Percentiles rank a stretch among this genome's conserved stretches.
Evolutionary conservation across 1,140 invertebrate genomes (phyloP).

Genomic region (Hetaerina americana): DNA sequence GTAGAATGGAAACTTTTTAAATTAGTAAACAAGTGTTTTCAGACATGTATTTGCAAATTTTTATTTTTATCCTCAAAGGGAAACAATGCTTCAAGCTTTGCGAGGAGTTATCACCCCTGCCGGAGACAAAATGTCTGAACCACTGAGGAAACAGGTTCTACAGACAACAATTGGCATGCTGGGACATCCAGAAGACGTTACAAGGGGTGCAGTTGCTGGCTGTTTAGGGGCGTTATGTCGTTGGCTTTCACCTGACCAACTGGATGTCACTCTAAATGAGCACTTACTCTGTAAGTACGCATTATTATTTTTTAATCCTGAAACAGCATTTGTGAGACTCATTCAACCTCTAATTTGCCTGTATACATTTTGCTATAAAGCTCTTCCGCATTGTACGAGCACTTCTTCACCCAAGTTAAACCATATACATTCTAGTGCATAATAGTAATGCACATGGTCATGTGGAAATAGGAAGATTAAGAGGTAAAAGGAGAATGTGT

Average conservation of each 20-base stretch:
- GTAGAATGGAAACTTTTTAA: background rate
- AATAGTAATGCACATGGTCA: no score
- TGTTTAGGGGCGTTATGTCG: constrained; percentile 76
- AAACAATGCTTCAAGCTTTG: constrained; percentile 84
- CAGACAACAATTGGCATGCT: constrained; percentile 52
- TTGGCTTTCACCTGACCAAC: constrained; percentile 59
- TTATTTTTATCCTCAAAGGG: constrained; percentile 33
- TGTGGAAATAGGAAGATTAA: no score
- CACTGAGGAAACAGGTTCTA: constrained; percentile 61
- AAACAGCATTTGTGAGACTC: no score
- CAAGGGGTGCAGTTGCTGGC: constrained; percentile 65
- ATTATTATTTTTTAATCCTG: background rate
- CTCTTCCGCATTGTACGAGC: no score
- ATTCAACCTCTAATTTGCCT: no score
- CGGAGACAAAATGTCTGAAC: constrained; percentile 79
- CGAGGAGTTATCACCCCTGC: constrained; percentile 67
- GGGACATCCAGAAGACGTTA: constrained; percentile 63
- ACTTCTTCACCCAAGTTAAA: no score
- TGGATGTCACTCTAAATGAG: constrained; percentile 57
- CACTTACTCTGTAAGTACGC: constrained; percentile 50
- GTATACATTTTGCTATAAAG: no score
- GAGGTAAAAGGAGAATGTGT: no score
- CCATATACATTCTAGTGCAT: no score
- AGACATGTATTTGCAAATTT: no score
- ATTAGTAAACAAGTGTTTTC: no score